A percentile compares a stretch with the other conserved stretches of the same genome.
Conservation (phyloP, 2,113 vertebrate genomes). For the Menura novaehollandiae region DNA sequence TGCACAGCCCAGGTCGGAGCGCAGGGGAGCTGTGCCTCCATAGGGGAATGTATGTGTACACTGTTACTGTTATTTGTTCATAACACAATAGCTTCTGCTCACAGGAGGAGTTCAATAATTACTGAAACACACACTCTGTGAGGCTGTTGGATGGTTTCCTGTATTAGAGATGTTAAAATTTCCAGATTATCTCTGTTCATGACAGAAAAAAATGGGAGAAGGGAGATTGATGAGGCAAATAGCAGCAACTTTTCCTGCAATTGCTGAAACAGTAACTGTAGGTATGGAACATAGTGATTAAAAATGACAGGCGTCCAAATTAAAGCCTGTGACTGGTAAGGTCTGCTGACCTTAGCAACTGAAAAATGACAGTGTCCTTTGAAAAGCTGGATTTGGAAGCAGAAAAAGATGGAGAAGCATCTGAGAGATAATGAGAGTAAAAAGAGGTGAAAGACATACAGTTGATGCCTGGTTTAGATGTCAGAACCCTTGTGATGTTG, state of each 20-base stretch:
- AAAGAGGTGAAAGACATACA: not conserved
- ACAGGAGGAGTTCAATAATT: not conserved
- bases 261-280: not conserved
- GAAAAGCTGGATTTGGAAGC: not conserved
- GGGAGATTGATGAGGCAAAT: not conserved
- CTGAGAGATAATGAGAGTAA: not conserved
- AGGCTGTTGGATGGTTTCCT: not conserved
- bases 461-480: not conserved
- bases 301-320: not conserved
- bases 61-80: not conserved
- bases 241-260: not conserved
- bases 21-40: not conserved
- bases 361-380: not conserved
- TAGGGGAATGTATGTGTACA: rapidly evolving
- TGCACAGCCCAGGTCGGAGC: not conserved
- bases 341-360: not conserved
- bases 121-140: not conserved
- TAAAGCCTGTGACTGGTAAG: not conserved
- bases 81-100: not conserved
- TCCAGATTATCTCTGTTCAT: not conserved
- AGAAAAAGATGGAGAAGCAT: not conserved
- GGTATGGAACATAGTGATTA: not conserved
- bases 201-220: not conserved
- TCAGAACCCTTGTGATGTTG: not conserved
- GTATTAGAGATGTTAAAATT: not conserved